These are phyloP conservation scores for Pelvicachromis taeniatus DNA, from an alignment of 2,113 vertebrate species.

Conservation along the genomic window DNA sequence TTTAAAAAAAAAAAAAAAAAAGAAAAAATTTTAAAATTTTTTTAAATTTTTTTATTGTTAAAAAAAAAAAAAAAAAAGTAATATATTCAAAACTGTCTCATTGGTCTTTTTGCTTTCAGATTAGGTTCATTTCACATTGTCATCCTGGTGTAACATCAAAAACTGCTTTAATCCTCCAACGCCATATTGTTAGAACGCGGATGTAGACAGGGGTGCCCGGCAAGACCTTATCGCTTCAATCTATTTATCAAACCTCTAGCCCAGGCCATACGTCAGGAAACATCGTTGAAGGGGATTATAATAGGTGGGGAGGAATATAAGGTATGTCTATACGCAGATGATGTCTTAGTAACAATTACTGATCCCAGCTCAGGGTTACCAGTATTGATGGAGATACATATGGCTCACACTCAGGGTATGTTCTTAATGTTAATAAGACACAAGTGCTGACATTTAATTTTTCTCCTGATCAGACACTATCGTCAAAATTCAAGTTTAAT, in stretches of 20 bases:
- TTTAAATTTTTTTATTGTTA: too few relatives aligned
- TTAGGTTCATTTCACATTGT: neutral
- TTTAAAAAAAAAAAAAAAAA: too few relatives aligned
- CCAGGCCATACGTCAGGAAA: too few relatives aligned
- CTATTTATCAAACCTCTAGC: too few relatives aligned
- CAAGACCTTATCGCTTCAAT: too few relatives aligned
- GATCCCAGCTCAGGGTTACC: neutral
- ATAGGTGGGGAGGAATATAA: fast-evolving
- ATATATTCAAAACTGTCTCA: neutral
- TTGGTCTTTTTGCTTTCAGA: neutral
- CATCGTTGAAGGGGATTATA: neutral
- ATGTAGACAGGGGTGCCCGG: too few relatives aligned
- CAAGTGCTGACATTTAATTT: neutral
- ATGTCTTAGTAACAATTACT: fast-evolving
- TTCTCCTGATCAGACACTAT: neutral
- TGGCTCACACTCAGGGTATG: neutral
- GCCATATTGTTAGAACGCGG: too few relatives aligned
- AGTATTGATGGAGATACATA: neutral
- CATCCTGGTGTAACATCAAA: neutral
- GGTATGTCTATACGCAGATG: neutral
- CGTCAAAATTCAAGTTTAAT: neutral
- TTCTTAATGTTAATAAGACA: neutral
- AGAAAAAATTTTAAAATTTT: too few relatives aligned
- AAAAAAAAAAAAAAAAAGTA: neutral
- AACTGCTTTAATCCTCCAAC: neutral